Conservation (phyloP, 2,113 vertebrate species). For the Catharus minimus region DNA sequence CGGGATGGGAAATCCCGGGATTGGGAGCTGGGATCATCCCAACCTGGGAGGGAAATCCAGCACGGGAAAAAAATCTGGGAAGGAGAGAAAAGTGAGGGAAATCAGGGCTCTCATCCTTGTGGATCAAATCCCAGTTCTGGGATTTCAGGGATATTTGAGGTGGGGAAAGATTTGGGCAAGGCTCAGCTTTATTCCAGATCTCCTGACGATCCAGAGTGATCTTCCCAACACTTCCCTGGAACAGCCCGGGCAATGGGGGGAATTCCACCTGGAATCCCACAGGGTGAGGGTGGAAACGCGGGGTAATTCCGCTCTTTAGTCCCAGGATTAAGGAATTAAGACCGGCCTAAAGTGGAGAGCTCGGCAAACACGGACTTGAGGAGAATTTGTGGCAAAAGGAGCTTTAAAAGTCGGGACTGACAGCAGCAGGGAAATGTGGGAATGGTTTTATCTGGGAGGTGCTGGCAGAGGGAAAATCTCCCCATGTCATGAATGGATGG, state of each 20-base stretch:
- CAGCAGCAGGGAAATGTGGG: not conserved
- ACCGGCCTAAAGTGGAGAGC: accelerated
- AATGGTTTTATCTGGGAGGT: not conserved
- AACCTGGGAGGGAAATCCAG: too few species aligned
- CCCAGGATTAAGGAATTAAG: not conserved
- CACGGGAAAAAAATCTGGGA: accelerated
- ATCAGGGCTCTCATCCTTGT: accelerated
- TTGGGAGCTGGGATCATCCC: not conserved
- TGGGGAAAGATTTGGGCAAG: accelerated
- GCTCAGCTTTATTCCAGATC: not conserved
- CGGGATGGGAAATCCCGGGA: not conserved
- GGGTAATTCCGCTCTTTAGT: not conserved
- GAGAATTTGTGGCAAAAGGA: not conserved
- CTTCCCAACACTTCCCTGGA: not conserved
- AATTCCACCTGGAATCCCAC: not conserved
- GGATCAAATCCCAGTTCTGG: not conserved
- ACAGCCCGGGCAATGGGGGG: accelerated
- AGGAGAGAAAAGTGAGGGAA: not conserved
- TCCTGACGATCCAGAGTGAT: not conserved
- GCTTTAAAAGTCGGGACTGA: not conserved
- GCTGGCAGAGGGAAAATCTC: not conserved
- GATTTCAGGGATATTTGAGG: not conserved
- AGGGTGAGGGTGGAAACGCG: not conserved
- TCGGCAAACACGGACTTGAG: accelerated
- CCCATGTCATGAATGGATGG: accelerated